These are phyloP conservation scores for Amphipoea lucens DNA, from an alignment of 2,888 invertebrate species.

Conservation along the genomic window DNA sequence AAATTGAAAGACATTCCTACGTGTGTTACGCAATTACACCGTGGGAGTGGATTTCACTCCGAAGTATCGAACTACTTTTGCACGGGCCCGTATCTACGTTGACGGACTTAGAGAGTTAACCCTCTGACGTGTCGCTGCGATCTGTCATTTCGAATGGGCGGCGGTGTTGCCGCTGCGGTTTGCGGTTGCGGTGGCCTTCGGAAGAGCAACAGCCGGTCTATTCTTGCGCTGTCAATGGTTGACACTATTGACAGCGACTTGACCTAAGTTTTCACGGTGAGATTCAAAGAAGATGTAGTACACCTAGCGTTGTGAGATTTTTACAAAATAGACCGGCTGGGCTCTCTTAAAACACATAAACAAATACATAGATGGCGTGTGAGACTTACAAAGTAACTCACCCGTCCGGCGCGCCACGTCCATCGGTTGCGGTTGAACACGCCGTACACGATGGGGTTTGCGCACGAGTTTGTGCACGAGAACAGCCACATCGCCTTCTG, in stretches of 20 bases:
- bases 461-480: constrained; percentile 98
- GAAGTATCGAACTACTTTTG: too few species aligned
- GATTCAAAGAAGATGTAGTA: too few species aligned
- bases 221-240: too few species aligned
- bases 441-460: constrained; percentile 99
- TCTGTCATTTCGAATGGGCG: not conserved
- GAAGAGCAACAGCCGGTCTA: not conserved
- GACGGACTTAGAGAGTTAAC: too few species aligned
- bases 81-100: too few species aligned
- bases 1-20: too few species aligned
- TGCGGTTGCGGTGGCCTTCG: not conserved
- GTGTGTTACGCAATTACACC: too few species aligned
- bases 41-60: too few species aligned
- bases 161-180: not conserved
- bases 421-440: constrained; percentile 94
- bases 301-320: too few species aligned
- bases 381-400: constrained; percentile 71
- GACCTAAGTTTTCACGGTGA: too few species aligned
- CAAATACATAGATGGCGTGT: constrained; percentile 12
- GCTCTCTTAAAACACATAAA: not conserved
- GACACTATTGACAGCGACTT: too few species aligned
- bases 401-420: constrained; percentile 82
- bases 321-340: too few species aligned
- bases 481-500: constrained; percentile 97
- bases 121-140: not conserved